Evolutionary conservation across 2,888 invertebrate genomes (phyloP), one percentile per base, ranked within the genome.

Genomic region (Melinaea marsaeus): DNA sequence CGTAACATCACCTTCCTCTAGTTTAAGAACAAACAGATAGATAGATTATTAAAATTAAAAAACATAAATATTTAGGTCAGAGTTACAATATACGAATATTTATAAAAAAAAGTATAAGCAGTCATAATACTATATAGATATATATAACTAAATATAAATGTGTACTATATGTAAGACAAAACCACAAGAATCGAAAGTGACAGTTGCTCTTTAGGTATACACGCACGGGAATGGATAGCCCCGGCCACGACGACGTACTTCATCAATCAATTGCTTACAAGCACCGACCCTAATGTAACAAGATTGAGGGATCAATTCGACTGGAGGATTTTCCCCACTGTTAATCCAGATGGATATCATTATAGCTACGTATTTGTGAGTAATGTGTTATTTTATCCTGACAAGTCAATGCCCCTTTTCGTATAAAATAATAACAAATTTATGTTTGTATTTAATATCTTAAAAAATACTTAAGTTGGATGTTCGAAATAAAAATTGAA

Each of bases 301-400:
- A 71, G 77, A 2, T 76, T 94, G 67, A 91, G 92, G 13, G 88
- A 93, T 61, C 85, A 83, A 63, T 92, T 92, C 75, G 94, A 95
- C 74, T 96, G 95, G 94, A 94, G 94, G 75, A 91, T 96, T 69
- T 91, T 95, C 72, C 95, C 96, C 0, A 91, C 93, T 5, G 91
- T 94, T 69, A 96, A 96, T 81, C 96, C 95, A 58, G 96, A 96
- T 80, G 96, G 96, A 13, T 96, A 93, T 77, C 94, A 92, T 51
- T 94, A 93, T 80, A 94, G 94, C 2, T 94, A 94, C 73, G 92
- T 88, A 0, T 79, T 72, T 22, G 93, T 91, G 69, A 74, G 79
- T 70, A 60, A 35, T 61, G 48, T 58, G n/a, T 42, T 33, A 4
- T 34, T 37, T 6, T 37, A 7, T 37, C 37, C 5, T 37, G 37